Evolutionary conservation across 2,113 vertebrate species (phyloP).

Genomic region (Nerophis lumbriciformis): DNA sequence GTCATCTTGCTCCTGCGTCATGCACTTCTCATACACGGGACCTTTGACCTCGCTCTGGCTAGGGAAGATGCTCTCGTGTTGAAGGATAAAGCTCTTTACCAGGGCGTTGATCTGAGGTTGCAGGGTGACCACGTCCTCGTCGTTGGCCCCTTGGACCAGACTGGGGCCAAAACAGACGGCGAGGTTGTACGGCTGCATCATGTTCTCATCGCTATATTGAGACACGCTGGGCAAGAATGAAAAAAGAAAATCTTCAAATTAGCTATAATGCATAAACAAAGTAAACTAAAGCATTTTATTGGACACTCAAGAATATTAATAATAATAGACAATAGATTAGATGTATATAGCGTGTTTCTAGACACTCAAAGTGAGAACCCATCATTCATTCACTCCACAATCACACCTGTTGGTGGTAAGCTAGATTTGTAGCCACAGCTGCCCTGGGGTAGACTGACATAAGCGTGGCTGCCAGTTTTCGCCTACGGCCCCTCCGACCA

Average conservation of each 20-base stretch:
- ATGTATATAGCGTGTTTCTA: too few species aligned
- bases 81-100: constrained; percentile 78
- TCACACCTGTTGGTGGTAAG: too few species aligned
- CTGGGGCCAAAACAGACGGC: constrained; percentile 86
- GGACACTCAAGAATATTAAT: too few species aligned
- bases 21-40: constrained; percentile 76
- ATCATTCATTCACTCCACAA: too few species aligned
- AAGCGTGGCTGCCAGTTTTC: too few species aligned
- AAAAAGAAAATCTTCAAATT: neutral
- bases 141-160: constrained; percentile 66
- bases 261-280: too few species aligned
- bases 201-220: constrained; percentile 86
- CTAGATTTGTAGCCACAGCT: too few species aligned
- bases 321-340: too few species aligned
- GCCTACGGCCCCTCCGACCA: too few species aligned
- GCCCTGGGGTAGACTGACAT: too few species aligned
- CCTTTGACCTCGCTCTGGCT: constrained; percentile 62
- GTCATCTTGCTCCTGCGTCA: constrained; percentile 72
- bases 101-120: constrained; percentile 81
- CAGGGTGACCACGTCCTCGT: constrained; percentile 74
- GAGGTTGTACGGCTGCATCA: constrained; percentile 87
- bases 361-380: too few species aligned
- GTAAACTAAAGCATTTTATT: too few species aligned
- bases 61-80: constrained; percentile 78
- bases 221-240: constrained; percentile 64